Conservation (phyloP, 2,797 vertebrate species). For the Darevskia mixta region DNA sequence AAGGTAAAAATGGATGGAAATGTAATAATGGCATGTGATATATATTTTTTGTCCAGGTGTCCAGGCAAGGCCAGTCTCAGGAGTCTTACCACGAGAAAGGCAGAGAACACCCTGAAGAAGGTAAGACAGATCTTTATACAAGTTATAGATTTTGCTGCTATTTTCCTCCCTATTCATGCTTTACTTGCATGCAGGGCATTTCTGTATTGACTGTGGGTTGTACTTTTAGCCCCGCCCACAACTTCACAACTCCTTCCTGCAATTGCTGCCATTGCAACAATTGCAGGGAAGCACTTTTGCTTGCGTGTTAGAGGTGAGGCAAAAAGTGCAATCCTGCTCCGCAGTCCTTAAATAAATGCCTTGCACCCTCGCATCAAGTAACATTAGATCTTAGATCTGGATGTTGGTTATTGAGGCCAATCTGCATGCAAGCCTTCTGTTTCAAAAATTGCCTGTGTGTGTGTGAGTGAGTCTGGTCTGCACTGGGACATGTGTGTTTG, state of each 20-base stretch:
- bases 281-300: too few relatives aligned
- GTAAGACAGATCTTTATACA: constrained; percentile 79
- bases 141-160: neutral
- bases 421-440: too few relatives aligned
- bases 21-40: constrained; percentile 44
- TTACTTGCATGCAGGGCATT: neutral
- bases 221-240: neutral
- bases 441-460: too few relatives aligned
- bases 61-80: constrained; percentile 91
- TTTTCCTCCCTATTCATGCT: too few relatives aligned
- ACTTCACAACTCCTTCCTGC: neutral
- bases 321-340: too few relatives aligned
- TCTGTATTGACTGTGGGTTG: neutral
- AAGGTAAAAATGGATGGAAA: neutral
- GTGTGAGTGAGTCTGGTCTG: too few relatives aligned
- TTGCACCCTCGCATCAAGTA: neutral
- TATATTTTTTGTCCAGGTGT: constrained; percentile 83
- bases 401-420: neutral
- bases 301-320: too few relatives aligned
- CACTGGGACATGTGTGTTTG: too few relatives aligned
- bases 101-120: constrained; percentile 93
- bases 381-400: neutral
- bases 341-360: too few relatives aligned
- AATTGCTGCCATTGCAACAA: neutral
- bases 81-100: constrained; percentile 97